These are phyloP conservation scores for Drosophila barbarae DNA, from an alignment of 2,888 invertebrate genomes.

Conservation along the genomic window DNA sequence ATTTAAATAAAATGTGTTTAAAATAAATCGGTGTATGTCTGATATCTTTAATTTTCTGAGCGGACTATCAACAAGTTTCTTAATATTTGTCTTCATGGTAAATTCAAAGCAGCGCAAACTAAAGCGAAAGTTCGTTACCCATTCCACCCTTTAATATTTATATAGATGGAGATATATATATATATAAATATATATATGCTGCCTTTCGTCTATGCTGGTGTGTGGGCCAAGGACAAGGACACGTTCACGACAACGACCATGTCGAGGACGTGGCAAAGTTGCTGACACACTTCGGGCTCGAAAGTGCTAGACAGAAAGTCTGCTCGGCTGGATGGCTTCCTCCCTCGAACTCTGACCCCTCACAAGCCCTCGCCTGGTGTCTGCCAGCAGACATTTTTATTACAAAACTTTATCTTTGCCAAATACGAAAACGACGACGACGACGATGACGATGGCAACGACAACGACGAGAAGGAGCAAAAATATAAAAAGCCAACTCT, in stretches of 20 bases:
- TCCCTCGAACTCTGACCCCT: constrained; percentile 23
- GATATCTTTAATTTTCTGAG: background rate
- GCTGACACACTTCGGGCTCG: constrained; percentile 71
- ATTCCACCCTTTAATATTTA: constrained; percentile 10
- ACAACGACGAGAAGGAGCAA: constrained; percentile 50
- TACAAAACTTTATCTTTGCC: constrained; percentile 75
- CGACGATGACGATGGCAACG: constrained; percentile 23
- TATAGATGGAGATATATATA: constrained; percentile 46
- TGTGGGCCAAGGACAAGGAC: constrained; percentile 74
- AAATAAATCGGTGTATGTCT: background rate
- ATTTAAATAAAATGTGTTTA: constrained; percentile 20
- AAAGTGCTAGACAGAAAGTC: constrained; percentile 71
- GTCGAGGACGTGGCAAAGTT: constrained; percentile 70
- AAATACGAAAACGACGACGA: constrained; percentile 59
- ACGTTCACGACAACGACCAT: constrained; percentile 59
- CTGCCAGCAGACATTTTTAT: constrained; percentile 74
- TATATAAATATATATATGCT: constrained; percentile 38
- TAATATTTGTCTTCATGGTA: constrained; percentile 45
- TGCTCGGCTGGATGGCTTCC: constrained; percentile 45
- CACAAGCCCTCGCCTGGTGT: constrained; percentile 22
- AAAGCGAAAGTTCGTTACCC: constrained; percentile 62
- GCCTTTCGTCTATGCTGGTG: constrained; percentile 37
- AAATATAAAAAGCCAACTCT: constrained; percentile 57
- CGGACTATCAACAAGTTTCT: constrained; percentile 49
- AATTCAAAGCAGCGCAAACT: constrained; percentile 63